These are phyloP conservation scores for Loriculus beryllinus DNA, from an alignment of 2,797 vertebrate species.

Conservation along the genomic window DNA sequence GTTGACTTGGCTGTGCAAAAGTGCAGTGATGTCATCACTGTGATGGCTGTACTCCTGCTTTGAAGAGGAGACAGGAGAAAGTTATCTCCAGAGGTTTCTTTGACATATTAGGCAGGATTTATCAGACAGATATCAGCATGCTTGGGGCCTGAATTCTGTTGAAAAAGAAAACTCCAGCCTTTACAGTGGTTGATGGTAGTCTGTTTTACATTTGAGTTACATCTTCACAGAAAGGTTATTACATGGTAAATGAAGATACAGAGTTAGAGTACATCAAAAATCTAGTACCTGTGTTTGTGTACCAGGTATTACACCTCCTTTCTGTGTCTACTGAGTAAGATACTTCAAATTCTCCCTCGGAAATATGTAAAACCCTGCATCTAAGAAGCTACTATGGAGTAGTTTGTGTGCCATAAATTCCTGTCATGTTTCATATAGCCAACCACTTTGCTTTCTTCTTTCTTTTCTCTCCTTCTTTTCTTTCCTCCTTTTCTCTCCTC, in stretches of 20 bases:
- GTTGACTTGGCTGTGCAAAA: neutral
- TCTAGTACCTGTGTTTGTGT: neutral
- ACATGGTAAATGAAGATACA: fast-evolving
- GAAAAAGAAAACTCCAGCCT: neutral
- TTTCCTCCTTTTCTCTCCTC: no score
- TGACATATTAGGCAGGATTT: neutral
- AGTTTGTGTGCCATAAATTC: neutral
- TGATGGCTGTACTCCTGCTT: neutral
- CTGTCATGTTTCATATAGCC: neutral
- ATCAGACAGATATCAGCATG: neutral
- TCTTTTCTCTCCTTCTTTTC: no score
- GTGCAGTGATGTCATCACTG: neutral
- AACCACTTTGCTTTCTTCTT: neutral
- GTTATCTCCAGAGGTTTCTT: neutral
- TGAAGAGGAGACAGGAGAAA: neutral
- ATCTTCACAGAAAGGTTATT: neutral
- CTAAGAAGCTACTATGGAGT: neutral
- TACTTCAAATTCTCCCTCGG: neutral
- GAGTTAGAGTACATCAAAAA: neutral
- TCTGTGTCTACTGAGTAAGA: neutral
- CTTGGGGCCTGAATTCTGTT: neutral
- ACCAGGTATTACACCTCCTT: neutral
- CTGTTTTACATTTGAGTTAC: neutral
- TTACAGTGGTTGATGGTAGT: neutral
- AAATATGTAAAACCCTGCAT: neutral